These are phyloP conservation scores for Helicoverpa zea DNA, from an alignment of 1,140 invertebrate genomes.

Conservation along the genomic window DNA sequence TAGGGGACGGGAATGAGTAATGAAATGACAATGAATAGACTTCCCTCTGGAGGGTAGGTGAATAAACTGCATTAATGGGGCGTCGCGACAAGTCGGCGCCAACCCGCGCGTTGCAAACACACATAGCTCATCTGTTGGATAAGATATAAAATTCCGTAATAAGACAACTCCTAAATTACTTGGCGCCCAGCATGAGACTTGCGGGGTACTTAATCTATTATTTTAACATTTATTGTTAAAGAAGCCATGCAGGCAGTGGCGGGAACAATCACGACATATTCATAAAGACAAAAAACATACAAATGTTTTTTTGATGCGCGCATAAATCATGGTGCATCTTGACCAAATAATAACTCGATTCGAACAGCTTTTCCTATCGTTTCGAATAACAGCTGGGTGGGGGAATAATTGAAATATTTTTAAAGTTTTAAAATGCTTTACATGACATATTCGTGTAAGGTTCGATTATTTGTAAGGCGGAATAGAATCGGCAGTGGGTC, in stretches of 20 bases:
- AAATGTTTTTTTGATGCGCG: no score
- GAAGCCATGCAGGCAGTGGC: not conserved
- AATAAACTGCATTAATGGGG: constrained; percentile 76
- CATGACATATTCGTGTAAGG: constrained; percentile 30
- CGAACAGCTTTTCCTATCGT: no score
- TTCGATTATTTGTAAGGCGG: constrained; percentile 54
- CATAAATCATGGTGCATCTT: no score
- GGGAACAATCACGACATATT: not conserved
- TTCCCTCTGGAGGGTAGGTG: constrained; percentile 63
- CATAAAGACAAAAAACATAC: not conserved
- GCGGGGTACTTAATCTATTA: not conserved
- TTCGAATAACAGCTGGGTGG: not conserved
- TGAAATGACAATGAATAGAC: constrained; percentile 55
- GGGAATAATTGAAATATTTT: not conserved
- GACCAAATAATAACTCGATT: no score
- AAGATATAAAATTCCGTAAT: not conserved
- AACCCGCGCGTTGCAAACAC: constrained; percentile 46
- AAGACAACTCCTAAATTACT: not conserved
- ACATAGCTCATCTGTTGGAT: constrained; percentile 1
- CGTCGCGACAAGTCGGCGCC: constrained; percentile 71
- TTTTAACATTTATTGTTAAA: not conserved
- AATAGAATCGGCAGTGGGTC: constrained; percentile 62
- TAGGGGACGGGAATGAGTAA: constrained; percentile 35
- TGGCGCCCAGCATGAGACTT: no score
- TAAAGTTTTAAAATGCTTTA: not conserved